phyloP scores from a whole-genome alignment of 2,797 vertebrate genomes.

The Eurystomus glaucurus region DNA sequence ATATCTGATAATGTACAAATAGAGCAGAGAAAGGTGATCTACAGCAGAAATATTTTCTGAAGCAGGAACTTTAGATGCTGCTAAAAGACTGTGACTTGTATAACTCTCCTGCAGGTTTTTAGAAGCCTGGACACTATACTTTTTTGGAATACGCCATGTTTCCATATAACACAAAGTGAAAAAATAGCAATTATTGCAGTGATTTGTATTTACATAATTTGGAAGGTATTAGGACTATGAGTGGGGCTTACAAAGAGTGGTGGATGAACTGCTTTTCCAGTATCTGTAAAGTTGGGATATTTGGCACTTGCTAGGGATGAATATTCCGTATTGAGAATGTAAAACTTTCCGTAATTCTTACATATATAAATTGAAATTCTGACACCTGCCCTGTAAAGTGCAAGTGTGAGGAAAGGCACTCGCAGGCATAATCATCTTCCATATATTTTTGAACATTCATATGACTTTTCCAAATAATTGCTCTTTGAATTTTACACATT shows the following conservation, averaged over 20 bases:
- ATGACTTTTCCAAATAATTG: constrained; percentile 66
- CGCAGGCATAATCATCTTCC: constrained; percentile 37
- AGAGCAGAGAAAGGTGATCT: neutral
- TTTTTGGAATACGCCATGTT: neutral
- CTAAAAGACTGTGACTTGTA: neutral
- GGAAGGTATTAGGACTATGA: neutral
- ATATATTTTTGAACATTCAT: constrained; percentile 38
- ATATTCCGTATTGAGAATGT: constrained; percentile 54
- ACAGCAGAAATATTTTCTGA: neutral
- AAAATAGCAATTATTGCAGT: neutral
- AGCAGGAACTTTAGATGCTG: neutral
- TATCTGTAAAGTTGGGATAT: constrained; percentile 34
- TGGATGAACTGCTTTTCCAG: constrained; percentile 37
- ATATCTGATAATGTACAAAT: neutral
- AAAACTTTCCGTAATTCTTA: constrained; percentile 56
- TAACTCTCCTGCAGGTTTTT: neutral
- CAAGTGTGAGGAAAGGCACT: constrained; percentile 45
- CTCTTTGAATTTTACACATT: constrained; percentile 50
- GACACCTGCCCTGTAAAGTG: constrained; percentile 69
- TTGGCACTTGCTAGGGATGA: constrained; percentile 22
- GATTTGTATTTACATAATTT: neutral
- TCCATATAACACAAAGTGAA: neutral
- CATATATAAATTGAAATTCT: constrained; percentile 53
- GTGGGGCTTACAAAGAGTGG: neutral
- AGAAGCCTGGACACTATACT: neutral